phyloP scores from a whole-genome alignment of 2,113 vertebrate species.

The Entosphenus tridentatus region DNA sequence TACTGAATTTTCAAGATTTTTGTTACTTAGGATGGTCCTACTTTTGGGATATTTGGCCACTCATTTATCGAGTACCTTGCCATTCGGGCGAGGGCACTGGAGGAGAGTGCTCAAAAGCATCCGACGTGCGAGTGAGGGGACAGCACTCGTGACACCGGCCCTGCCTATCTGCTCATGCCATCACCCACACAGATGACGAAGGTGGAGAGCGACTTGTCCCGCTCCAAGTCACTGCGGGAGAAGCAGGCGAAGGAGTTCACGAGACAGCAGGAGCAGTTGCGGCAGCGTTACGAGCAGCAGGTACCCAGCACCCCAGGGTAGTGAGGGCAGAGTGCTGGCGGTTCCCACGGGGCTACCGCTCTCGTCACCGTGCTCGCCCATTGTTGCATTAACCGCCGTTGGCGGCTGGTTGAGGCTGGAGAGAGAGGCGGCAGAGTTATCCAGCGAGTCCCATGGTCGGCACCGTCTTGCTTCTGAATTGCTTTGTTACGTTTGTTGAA shows the following conservation, averaged over 20 bases:
- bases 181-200: slow-evolving; percentile 45
- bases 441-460: not conserved
- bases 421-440: not conserved
- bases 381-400: not conserved
- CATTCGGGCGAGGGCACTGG: too few relatives aligned
- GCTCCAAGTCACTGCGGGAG: slow-evolving; percentile 54
- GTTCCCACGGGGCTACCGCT: slow-evolving; percentile 2
- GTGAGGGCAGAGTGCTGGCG: slow-evolving; percentile 11
- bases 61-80: too few relatives aligned
- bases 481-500: not conserved
- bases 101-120: too few relatives aligned
- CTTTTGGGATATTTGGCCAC: too few relatives aligned
- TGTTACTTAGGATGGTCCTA: too few relatives aligned
- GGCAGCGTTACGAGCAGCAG: slow-evolving; percentile 51
- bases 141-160: too few relatives aligned
- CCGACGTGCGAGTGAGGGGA: too few relatives aligned
- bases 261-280: slow-evolving; percentile 42
- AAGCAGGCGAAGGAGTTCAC: slow-evolving; percentile 56
- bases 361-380: not conserved
- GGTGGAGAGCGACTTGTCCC: slow-evolving; percentile 54
- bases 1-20: too few relatives aligned
- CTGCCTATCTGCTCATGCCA: too few relatives aligned
- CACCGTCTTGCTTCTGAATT: not conserved
- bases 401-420: not conserved
- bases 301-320: slow-evolving; percentile 17